phyloP scores from a whole-genome alignment of 2,888 invertebrate species.

The Epinotia bilunana region DNA sequence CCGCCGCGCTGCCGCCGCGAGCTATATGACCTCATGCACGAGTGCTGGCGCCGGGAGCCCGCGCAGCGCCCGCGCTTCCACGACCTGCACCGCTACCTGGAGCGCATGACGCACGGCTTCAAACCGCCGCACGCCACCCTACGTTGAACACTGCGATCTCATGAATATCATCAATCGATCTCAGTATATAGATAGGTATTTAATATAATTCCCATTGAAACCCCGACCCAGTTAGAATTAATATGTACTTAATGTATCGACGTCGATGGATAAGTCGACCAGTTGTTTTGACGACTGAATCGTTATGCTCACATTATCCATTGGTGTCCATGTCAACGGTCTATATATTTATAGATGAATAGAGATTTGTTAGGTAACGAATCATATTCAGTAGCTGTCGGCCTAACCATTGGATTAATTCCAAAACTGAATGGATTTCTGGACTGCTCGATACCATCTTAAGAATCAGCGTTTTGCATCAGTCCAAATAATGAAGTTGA shows the following conservation, averaged over 20 bases:
- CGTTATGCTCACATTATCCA: constrained; percentile 26
- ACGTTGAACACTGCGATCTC: constrained; percentile 54
- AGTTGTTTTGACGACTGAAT: constrained; percentile 11
- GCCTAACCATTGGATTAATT: constrained; percentile 34
- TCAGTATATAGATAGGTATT: constrained; percentile 35
- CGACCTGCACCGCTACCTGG: constrained; percentile 94
- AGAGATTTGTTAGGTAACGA: constrained; percentile 20
- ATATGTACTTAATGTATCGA: constrained; percentile 25
- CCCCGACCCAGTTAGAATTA: constrained; percentile 23
- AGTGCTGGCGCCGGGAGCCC: constrained; percentile 95
- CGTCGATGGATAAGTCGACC: constrained; percentile 18
- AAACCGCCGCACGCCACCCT: constrained; percentile 73
- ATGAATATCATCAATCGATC: background rate
- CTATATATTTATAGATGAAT: constrained; percentile 32
- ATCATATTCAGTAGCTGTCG: constrained; percentile 28
- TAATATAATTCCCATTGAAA: constrained; percentile 32
- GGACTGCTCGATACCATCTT: constrained; percentile 38
- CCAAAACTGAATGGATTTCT: constrained; percentile 29
- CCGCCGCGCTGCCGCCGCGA: constrained; percentile 93
- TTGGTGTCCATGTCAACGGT: constrained; percentile 30
- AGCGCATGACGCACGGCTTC: constrained; percentile 89
- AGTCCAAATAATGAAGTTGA: constrained; percentile 16
- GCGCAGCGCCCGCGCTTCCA: constrained; percentile 93
- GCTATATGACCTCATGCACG: constrained; percentile 95
- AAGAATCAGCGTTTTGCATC: constrained; percentile 9